Evolutionary conservation across 2,797 vertebrate genomes (phyloP), one percentile per base, ranked within the genome.

Genomic region (Pristis pectinata): DNA sequence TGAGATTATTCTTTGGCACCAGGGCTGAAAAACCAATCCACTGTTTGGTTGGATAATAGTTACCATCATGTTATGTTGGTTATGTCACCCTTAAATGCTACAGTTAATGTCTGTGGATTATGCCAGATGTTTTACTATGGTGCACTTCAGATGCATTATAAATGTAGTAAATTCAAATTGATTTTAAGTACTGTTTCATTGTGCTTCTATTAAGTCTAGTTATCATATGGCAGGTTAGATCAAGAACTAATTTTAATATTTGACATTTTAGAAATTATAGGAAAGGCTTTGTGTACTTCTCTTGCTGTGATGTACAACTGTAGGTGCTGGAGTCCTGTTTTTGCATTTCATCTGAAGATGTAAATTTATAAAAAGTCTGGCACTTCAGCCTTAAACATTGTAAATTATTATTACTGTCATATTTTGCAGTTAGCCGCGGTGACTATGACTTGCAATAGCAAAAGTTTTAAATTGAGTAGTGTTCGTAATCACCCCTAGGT

Each of bases 121-220:
- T 34, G 41, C 41, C 44, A 94, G 49, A 56, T 49, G 27, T 94
- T 94, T 44, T 70, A 3, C 70, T 34, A 22, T 41, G 64, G 24
- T 41, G 11, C 37, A 74, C 24, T 44, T 49, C 15, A n/a, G 41
- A 76, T 17, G 41, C 9, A 49, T 13, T 74, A n/a, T 53, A 49
- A 74, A 53, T 76, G 11, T 76, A 74, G 70, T 30, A 67, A 92
- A 30, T 93, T 70, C 19, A 74, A 76, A 56, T 94, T 94, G 92
- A 76, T 76, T 24, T 44, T 3, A 8, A 76, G 64, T 37, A 13
- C 61, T 7, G 8, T 44, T 9, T 15, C 72, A 53, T 56, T 19
- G 67, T 94, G 15, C 2, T 34, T 49, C 6, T 53, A 4, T 11
- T 49, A 53, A 49, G 8, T 2, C 5, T 56, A 74, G 24, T 27